Evolutionary conservation across 2,113 vertebrate species (phyloP).

Genomic region (Hippocampus guttulatus): DNA sequence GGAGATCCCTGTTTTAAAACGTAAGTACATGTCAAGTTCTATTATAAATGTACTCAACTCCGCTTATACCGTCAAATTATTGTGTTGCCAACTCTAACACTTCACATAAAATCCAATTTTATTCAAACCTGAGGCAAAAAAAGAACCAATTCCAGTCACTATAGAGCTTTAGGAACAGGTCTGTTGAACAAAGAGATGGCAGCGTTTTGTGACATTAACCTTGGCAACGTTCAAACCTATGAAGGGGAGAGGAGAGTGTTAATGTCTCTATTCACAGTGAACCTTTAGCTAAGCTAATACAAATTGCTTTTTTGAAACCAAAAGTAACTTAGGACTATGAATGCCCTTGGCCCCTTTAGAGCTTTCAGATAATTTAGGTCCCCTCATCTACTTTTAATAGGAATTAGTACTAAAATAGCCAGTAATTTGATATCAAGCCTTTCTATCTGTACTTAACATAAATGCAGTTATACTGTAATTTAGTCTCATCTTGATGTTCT

Average conservation of each 20-base stretch:
- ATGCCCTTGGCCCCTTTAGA: no score
- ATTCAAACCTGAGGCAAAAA: neutral
- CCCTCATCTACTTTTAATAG: neutral
- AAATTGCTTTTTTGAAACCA: neutral
- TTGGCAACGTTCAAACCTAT: neutral
- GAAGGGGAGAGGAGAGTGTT: neutral
- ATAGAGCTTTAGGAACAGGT: neutral
- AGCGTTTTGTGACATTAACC: neutral
- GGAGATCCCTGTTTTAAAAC: conserved; percentile 98
- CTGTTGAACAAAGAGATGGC: neutral
- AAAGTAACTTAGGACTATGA: conserved; percentile 4
- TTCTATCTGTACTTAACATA: neutral
- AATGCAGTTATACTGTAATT: neutral
- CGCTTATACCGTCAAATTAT: neutral
- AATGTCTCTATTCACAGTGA: neutral
- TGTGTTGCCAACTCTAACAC: neutral
- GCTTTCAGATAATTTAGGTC: neutral
- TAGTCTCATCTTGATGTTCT: neutral
- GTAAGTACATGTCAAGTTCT: conserved; percentile 73
- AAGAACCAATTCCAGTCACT: neutral
- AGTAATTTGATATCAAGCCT: neutral
- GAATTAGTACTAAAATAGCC: neutral
- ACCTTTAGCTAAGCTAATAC: neutral
- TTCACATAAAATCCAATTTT: neutral
- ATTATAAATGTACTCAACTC: neutral